Conservation (phyloP, 2,797 vertebrate species). For the Bryconaethiops microstoma region DNA sequence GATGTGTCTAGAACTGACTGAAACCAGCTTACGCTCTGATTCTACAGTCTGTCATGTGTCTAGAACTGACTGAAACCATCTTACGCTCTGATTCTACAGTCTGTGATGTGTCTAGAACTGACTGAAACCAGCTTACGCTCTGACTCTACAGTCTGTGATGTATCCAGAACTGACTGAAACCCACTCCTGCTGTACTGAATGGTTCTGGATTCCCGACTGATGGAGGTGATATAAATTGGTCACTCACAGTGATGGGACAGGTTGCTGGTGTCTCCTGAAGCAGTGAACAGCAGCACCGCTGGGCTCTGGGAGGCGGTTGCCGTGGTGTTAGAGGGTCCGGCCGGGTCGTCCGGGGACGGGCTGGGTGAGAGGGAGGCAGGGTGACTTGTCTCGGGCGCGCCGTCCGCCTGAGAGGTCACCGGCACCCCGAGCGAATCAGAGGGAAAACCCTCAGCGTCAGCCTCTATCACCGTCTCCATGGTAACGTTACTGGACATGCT, state of each 20-base stretch:
- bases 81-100: too few relatives aligned
- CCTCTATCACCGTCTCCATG: slow-evolving; percentile 34
- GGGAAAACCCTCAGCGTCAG: slow-evolving; percentile 6
- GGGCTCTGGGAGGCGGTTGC: slow-evolving; percentile 58
- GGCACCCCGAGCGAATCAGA: slow-evolving; percentile 15
- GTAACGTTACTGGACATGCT: slow-evolving; percentile 47
- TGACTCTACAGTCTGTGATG: too few relatives aligned
- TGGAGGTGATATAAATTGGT: too few relatives aligned
- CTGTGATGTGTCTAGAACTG: too few relatives aligned
- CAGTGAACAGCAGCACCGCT: slow-evolving; percentile 69
- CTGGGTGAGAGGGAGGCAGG: slow-evolving; percentile 58
- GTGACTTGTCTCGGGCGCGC: slow-evolving; percentile 54
- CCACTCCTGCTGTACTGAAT: too few relatives aligned
- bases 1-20: too few relatives aligned
- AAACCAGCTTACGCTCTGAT: too few relatives aligned
- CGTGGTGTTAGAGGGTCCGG: slow-evolving; percentile 49
- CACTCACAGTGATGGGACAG: slow-evolving; percentile 92
- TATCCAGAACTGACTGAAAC: too few relatives aligned
- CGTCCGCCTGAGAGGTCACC: slow-evolving; percentile 68
- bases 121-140: too few relatives aligned
- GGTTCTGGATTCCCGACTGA: too few relatives aligned
- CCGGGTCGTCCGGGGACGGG: slow-evolving; percentile 59
- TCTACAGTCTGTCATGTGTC: too few relatives aligned
- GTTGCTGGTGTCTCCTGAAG: slow-evolving; percentile 85
- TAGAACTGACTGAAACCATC: too few relatives aligned